phyloP scores from a whole-genome alignment of 2,113 vertebrate genomes.

The Tachysurus vachellii region DNA sequence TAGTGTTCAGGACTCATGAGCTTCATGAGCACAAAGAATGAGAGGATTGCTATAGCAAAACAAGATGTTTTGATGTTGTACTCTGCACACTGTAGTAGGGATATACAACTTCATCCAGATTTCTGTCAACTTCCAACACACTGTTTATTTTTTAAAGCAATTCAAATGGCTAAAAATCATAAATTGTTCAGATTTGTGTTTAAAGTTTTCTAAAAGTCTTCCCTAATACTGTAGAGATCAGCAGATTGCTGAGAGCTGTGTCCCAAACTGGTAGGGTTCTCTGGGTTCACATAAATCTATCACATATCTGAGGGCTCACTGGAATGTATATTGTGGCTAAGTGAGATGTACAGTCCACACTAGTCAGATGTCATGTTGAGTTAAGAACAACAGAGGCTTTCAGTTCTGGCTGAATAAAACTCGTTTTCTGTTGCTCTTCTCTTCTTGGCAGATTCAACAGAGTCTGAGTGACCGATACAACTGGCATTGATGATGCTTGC shows the following conservation, averaged over 20 bases:
- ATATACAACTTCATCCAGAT: not conserved
- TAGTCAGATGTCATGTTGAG: slow-evolving; percentile 33
- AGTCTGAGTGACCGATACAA: slow-evolving; percentile 23
- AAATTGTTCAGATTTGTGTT: slow-evolving; percentile 25
- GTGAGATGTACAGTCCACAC: slow-evolving; percentile 38
- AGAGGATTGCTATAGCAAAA: not conserved
- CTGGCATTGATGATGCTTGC: slow-evolving; percentile 11
- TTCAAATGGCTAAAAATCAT: not conserved
- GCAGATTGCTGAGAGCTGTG: slow-evolving; percentile 28
- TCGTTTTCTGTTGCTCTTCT: slow-evolving; percentile 21
- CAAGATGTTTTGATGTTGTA: not conserved
- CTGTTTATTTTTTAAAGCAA: not conserved
- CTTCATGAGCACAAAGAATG: not conserved
- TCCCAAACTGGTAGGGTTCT: slow-evolving; percentile 40
- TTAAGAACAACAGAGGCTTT: slow-evolving; percentile 24
- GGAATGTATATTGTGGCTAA: slow-evolving; percentile 36
- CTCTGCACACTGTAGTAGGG: no score
- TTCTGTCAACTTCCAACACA: not conserved
- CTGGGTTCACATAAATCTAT: slow-evolving; percentile 39
- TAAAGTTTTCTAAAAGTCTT: slow-evolving; percentile 8
- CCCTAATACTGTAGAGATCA: slow-evolving; percentile 26
- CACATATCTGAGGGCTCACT: slow-evolving; percentile 3
- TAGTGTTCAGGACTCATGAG: not conserved
- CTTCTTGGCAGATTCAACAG: slow-evolving; percentile 1
- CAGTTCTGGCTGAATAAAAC: slow-evolving; percentile 19